Base-by-base conservation (phyloP, 2,797 vertebrate species). In the Amphiprion clarkii region DNA sequence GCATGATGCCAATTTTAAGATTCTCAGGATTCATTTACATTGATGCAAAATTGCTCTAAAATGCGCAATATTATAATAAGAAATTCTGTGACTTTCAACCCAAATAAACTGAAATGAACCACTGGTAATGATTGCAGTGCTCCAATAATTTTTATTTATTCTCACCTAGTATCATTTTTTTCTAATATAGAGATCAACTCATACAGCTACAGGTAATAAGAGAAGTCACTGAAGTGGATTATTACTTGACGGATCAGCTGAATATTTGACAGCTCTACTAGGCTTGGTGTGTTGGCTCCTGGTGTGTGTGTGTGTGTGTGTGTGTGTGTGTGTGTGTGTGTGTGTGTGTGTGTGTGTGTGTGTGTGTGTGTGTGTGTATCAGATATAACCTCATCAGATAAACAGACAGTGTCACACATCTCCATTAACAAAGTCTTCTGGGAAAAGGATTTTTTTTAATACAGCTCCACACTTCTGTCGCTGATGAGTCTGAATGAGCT, bases 351-450 rank as follows among this genome's bases (percentile, higher is more conserved):
- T 74, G 56, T 74, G 51, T 81, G 56, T 76, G 27, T 4, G 27
- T 27, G 27, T 27, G 27, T 27, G 27, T 27, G 27, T 27, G 27
- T 27, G 27, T 27, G 27, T 27, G 27, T 0, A 69, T 76, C 67
- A 71, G 75, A 83, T 80, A 80, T 68, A 81, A 88, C 80, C 76
- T 85, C 78, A 82, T 88, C 83, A 82, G 78, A 85, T 82, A 85
- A 90, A 88, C 83, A 82, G 78, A 69, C 67, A 67, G 66, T 56
- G 78, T 85, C 81, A 85, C 81, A 82, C 81, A 64, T 78, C 86
- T 91, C 87, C 87, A 91, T 90, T 90, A 88, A 79, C 73, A 57
- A 6, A 75, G 84, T 77, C 89, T 86, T 88, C 69, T 71, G 86
- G 83, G 85, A 77, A 81, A 85, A 79, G 72, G 69, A 76, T 77